Conservation (phyloP, 2,113 vertebrate genomes). For the Ailuropoda melanoleuca region DNA sequence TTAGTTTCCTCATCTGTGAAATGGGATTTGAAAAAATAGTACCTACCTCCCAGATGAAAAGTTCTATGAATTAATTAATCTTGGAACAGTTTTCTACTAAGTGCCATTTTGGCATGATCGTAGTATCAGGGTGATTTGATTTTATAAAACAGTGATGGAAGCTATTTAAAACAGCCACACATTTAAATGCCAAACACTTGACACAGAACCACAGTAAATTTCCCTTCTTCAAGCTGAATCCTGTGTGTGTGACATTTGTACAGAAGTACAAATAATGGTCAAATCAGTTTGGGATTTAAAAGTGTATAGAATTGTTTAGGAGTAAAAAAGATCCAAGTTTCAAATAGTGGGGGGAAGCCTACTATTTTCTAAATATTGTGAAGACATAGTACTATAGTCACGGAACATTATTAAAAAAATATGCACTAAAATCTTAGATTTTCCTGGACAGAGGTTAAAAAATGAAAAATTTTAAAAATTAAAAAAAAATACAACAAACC, state of each 20-base stretch:
- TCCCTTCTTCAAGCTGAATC: background rate
- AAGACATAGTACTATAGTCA: background rate
- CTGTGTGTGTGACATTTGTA: background rate
- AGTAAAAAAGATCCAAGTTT: background rate
- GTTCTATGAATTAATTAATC: slow-evolving; percentile 36
- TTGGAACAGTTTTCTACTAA: background rate
- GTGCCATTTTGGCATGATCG: background rate
- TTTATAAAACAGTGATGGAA: slow-evolving; percentile 15
- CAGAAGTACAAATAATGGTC: background rate
- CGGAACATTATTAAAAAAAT: background rate
- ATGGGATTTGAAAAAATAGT: slow-evolving; percentile 22
- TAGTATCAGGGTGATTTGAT: background rate
- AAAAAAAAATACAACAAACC: background rate
- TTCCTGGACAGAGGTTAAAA: background rate
- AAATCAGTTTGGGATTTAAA: background rate
- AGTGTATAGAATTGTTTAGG: background rate
- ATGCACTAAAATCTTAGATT: background rate
- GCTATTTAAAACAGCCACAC: slow-evolving; percentile 46
- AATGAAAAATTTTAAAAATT: background rate
- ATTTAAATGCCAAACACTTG: slow-evolving; percentile 22
- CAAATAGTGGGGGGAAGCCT: background rate
- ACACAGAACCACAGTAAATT: background rate
- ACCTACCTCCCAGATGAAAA: slow-evolving; percentile 28
- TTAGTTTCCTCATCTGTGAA: slow-evolving; percentile 53
- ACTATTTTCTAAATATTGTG: background rate